Base-by-base conservation (phyloP, 2,113 vertebrate species). In the Aegotheles bennettii region DNA sequence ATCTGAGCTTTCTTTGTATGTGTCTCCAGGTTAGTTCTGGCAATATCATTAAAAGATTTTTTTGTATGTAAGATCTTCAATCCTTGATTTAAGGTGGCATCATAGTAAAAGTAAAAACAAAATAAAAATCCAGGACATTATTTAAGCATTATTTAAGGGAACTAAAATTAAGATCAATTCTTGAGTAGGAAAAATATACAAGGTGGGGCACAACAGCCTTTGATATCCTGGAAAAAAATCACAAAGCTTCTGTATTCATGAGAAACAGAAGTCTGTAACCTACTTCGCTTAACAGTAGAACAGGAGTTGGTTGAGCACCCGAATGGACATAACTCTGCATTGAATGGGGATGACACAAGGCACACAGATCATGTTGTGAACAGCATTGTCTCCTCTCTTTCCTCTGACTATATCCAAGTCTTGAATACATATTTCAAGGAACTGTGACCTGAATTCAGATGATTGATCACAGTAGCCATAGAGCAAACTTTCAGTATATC, bases 351-450 rank as follows among this genome's bases (percentile, higher is more conserved):
- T 84, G 93, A 51, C 83, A 73, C 45, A 59, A 86, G 76, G 15
- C 50, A 70, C 61, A 69, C 31, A 78, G 59, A 92, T 77, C 71
- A n/a, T 89, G 35, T 51, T 65, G 60, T 84, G 80, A 92, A 33
- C 60, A 70, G 61, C 74, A 47, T 6, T 64, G 61, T 80, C 48
- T 83, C 45, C 28, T 84, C 59, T 61, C 50, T 92, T 92, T 86
- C 54, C 56, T 84, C 89, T 71, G 64, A 73, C 47, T 90, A 25
- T n/a, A 78, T 63, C 60, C 56, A 63, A 77, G 47, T 43, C 56
- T 78, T 71, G 68, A 96, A 91, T 81, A 64, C 53, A 48, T 94
- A 75, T 92, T 94, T 90, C 85, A 87, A 75, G n/a, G 65, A 90
- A 87, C 40, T 51, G 57, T 74, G 85, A 69, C 80, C 69, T 82